Evolutionary conservation across 2,888 invertebrate species (phyloP), one percentile per base, ranked within the genome.

Genomic region (Xanthorhoe spadicearia): DNA sequence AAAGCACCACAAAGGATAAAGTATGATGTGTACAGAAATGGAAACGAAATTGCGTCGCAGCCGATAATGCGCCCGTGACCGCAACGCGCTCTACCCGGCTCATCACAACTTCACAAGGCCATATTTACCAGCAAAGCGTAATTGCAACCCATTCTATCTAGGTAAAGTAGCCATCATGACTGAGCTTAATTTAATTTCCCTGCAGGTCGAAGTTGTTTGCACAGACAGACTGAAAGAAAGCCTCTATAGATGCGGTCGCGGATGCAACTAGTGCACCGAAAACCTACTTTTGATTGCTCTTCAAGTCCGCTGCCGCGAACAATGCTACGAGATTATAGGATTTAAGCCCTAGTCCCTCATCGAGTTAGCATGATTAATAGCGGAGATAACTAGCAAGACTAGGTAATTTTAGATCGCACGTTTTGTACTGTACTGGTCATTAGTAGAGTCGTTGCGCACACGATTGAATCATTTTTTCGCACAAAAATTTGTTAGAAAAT

Each of bases 311-410:
- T 78, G 83, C 84, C 81, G 83, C 82, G 84, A 88, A 90, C 89
- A 89, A 89, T 87, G 82, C 85, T 77, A 76, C 79, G 75, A 89
- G 86, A 92, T 92, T 90, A 92, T 89, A 91, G 91, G 85, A 87
- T 84, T 91, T 89, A 90, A 75, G 79, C 74, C 76, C 78, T 73
- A 79, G 83, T 83, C 88, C 82, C 85, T 89, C 87, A 87, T 89
- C 87, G 86, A 84, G 86, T 86, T 82, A 85, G 86, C 86, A 87
- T 89, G 90, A 90, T 91, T 90, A 90, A 91, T 89, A 85, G 87
- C 76, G 78, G 86, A 87, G 89, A 91, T 90, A 91, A 87, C 86
- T 81, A 83, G 83, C 74, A 77, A 73, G 32, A 81, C 80, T 87
- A 84, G 72, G 84, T 83, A 80, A 81, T 83, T 82, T 81, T 77